A percentile compares a stretch with the other conserved stretches of the same genome.
phyloP scores from a whole-genome alignment of 2,113 vertebrate genomes.

The Panthera leo region DNA sequence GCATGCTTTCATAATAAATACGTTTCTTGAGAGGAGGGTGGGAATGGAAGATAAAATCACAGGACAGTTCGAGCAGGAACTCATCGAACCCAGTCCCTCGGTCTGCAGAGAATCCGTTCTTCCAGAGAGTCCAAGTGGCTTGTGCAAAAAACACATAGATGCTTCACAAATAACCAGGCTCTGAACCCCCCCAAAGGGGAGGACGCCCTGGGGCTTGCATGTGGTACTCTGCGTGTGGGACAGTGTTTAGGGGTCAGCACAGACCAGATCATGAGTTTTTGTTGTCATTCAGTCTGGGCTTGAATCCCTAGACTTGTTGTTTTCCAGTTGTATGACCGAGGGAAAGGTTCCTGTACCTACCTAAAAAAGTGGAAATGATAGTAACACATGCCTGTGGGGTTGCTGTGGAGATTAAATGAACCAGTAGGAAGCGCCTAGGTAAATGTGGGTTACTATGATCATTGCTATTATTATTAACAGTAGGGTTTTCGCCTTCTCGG shows the following conservation, averaged over 20 bases:
- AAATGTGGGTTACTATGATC: background rate
- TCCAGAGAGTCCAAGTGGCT: background rate
- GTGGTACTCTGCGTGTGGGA: background rate
- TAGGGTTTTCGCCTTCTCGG: background rate
- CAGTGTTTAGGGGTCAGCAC: background rate
- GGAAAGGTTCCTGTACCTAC: background rate
- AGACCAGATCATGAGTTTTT: background rate
- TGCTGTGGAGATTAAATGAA: background rate
- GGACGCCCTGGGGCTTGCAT: background rate
- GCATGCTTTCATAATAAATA: background rate
- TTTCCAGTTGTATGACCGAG: background rate
- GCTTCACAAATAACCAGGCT: background rate
- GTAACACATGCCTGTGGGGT: background rate
- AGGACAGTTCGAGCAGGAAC: background rate
- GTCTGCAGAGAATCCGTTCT: background rate
- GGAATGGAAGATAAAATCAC: background rate
- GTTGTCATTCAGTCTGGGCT: background rate
- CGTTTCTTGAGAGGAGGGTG: background rate
- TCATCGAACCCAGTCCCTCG: background rate
- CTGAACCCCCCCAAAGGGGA: background rate
- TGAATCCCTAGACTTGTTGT: background rate
- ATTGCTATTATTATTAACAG: background rate
- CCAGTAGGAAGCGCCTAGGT: background rate
- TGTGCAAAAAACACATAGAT: background rate
- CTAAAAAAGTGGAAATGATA: background rate